Conservation (phyloP, 2,797 vertebrate genomes). For the Macropodus opercularis region DNA sequence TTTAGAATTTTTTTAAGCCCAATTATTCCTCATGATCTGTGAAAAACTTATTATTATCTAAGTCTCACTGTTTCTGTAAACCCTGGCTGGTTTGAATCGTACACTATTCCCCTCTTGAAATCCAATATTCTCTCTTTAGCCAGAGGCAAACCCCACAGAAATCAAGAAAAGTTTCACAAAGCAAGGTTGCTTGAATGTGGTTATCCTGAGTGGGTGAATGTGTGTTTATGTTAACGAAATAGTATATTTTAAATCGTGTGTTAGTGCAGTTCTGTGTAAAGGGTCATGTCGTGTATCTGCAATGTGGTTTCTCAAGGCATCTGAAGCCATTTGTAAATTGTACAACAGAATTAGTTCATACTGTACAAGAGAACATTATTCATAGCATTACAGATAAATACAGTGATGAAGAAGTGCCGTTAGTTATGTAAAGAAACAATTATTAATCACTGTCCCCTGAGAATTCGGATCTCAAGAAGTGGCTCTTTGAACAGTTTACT, state of each 20-base stretch:
- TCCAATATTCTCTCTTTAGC: conserved; percentile 48
- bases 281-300: neutral
- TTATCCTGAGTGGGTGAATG: conserved; percentile 28
- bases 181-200: conserved; percentile 26
- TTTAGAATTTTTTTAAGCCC: conserved; percentile 64
- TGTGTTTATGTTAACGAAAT: conserved; percentile 41
- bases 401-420: conserved; percentile 13
- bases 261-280: conserved; percentile 18
- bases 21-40: conserved; percentile 72
- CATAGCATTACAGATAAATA: conserved; percentile 14
- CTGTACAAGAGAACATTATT: neutral
- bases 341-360: neutral
- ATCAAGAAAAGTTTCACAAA: conserved; percentile 35
- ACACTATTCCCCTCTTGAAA: conserved; percentile 46
- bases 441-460: conserved; percentile 37
- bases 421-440: conserved; percentile 26
- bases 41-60: conserved; percentile 67
- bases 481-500: conserved; percentile 50
- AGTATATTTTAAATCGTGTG: conserved; percentile 30
- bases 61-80: conserved; percentile 56
- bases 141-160: conserved; percentile 59
- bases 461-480: conserved; percentile 50
- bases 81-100: conserved; percentile 41
- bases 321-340: neutral
- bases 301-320: neutral